Percentiles rank a stretch among this genome's conserved stretches.
phyloP scores from a whole-genome alignment of 2,888 invertebrate species.

The Drosophila recens region DNA sequence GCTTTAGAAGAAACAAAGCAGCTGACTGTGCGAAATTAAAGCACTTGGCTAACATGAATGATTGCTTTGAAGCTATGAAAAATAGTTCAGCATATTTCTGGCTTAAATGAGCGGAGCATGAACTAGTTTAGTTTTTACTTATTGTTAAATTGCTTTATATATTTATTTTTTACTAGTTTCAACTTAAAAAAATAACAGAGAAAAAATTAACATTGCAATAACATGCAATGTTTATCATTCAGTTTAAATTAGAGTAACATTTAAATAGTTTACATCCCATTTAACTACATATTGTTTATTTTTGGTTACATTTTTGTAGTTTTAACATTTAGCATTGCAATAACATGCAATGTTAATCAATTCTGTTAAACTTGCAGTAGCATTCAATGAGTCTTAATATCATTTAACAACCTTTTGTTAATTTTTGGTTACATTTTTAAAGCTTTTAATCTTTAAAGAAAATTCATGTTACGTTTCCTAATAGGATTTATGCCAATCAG shows the following conservation, averaged over 20 bases:
- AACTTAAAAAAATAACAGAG: no score
- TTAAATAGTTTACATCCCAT: no score
- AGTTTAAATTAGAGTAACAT: neutral
- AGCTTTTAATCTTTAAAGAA: slow-evolving; percentile 22
- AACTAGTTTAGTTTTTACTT: neutral
- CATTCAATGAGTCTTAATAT: no score
- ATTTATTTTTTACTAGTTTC: neutral
- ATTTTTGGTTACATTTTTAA: slow-evolving; percentile 1
- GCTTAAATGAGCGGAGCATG: slow-evolving; percentile 1
- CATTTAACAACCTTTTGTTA: neutral
- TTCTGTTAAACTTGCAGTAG: neutral
- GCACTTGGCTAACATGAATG: slow-evolving; percentile 21
- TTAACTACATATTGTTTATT: neutral
- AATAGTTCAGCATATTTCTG: slow-evolving; percentile 2
- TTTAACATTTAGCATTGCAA: no score
- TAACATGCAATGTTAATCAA: neutral
- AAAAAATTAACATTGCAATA: no score
- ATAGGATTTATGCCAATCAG: slow-evolving; percentile 59
- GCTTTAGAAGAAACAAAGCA: slow-evolving; percentile 15
- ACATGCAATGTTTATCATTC: neutral
- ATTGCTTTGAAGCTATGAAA: slow-evolving; percentile 26
- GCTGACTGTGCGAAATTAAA: slow-evolving; percentile 16
- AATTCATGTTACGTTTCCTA: slow-evolving; percentile 25
- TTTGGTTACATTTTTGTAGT: neutral
- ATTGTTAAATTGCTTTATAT: no score